phyloP scores from a whole-genome alignment of 2,888 invertebrate genomes.

The Nemotelus pantherinus region DNA sequence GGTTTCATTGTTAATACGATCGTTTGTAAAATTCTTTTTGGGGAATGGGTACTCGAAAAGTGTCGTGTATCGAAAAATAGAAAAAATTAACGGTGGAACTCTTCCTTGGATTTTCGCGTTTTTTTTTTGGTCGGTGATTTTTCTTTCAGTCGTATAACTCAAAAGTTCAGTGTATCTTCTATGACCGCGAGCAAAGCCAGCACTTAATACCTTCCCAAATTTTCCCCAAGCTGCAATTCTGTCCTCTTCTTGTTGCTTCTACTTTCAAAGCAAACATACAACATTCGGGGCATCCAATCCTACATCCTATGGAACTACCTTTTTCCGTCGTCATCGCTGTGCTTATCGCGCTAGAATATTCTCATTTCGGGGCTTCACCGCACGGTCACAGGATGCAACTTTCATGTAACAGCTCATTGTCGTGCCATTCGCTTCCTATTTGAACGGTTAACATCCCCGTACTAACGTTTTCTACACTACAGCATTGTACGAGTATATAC shows the following conservation, averaged over 20 bases:
- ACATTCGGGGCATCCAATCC: background rate
- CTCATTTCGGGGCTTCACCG: too few relatives aligned
- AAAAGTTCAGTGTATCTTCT: conserved; percentile 35
- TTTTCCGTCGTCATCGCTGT: background rate
- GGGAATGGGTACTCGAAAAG: background rate
- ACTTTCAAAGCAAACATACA: background rate
- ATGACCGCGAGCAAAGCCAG: background rate
- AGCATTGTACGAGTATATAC: background rate
- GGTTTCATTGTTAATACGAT: conserved; percentile 7
- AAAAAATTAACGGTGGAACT: background rate
- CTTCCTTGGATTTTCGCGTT: background rate
- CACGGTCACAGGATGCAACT: too few relatives aligned
- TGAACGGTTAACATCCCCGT: background rate
- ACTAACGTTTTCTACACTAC: background rate
- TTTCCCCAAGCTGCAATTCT: background rate
- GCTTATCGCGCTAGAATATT: too few relatives aligned
- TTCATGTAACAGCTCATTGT: background rate
- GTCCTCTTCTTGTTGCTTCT: background rate
- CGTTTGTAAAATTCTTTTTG: background rate
- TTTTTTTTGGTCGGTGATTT: background rate
- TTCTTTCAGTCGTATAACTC: background rate
- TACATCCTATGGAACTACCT: background rate
- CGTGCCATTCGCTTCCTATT: background rate
- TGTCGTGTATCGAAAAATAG: background rate
- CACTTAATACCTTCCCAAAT: background rate